These are phyloP conservation scores for Paelopatides confundens DNA, from an alignment of 53 echinoderm and acorn worm genomes.

Conservation along the genomic window DNA sequence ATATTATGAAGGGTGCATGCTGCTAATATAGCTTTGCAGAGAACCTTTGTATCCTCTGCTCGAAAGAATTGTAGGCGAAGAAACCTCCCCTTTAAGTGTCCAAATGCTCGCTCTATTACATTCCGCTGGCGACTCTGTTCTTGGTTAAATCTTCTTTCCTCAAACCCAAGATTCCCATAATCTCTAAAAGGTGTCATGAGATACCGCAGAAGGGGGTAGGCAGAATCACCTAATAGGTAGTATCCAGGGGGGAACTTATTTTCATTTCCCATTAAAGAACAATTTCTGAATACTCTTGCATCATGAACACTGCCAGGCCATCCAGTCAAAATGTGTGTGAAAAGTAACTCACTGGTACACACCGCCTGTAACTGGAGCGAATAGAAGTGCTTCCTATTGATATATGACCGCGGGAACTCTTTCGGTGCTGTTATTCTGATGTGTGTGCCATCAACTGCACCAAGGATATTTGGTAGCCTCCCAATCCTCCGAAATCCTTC, in stretches of 20 bases:
- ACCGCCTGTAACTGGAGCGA: slow-evolving; percentile 55
- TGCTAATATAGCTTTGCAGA: slow-evolving; percentile 37
- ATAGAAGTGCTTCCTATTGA: slow-evolving; percentile 48
- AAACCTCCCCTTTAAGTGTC: slow-evolving; percentile 51
- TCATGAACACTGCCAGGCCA: slow-evolving; percentile 62
- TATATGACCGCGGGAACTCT: slow-evolving; percentile 41
- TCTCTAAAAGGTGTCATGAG: slow-evolving; percentile 50
- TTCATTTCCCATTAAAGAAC: not conserved
- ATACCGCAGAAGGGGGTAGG: slow-evolving; percentile 46
- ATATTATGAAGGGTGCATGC: slow-evolving; percentile 55
- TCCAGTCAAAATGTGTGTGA: slow-evolving; percentile 51
- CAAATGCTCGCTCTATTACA: slow-evolving; percentile 61
- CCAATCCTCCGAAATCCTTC: slow-evolving; percentile 21
- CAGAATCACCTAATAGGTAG: slow-evolving; percentile 49
- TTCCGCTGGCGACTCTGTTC: slow-evolving; percentile 46
- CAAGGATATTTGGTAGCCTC: not conserved
- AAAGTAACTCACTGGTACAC: slow-evolving; percentile 35
- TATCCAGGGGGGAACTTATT: slow-evolving; percentile 38
- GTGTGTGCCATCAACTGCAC: slow-evolving; percentile 59
- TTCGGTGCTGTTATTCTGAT: slow-evolving; percentile 47
- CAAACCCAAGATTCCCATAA: slow-evolving; percentile 27
- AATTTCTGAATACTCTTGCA: slow-evolving; percentile 49
- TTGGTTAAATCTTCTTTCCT: slow-evolving; percentile 42
- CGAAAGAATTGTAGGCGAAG: slow-evolving; percentile 44
- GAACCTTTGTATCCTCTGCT: slow-evolving; percentile 45